Conservation (phyloP, 2,113 vertebrate species). For the Mugil cephalus region DNA sequence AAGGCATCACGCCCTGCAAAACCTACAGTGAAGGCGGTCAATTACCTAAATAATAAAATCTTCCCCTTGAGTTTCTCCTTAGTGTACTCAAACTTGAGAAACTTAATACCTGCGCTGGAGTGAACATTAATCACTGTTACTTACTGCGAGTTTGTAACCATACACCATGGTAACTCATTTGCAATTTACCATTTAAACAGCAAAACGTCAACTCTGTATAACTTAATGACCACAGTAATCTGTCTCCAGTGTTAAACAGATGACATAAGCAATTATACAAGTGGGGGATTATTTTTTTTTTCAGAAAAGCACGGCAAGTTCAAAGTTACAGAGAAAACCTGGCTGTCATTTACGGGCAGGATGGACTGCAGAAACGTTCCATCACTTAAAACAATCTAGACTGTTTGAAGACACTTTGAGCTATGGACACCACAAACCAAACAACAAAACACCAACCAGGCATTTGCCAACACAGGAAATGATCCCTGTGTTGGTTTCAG, state of each 20-base stretch:
- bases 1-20: background rate
- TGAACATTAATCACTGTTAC: background rate
- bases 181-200: background rate
- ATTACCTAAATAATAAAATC: background rate
- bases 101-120: background rate
- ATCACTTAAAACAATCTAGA: background rate
- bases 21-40: background rate
- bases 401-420: background rate
- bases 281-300: too few relatives aligned
- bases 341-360: too few relatives aligned
- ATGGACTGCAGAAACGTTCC: background rate
- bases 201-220: background rate
- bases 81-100: too few relatives aligned
- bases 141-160: background rate
- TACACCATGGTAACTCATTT: background rate
- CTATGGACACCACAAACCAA: background rate
- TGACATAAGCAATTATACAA: too few relatives aligned
- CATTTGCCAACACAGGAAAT: background rate
- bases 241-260: too few relatives aligned
- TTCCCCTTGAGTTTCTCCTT: conserved; percentile 1
- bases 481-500: background rate
- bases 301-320: background rate
- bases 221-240: background rate
- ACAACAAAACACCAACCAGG: background rate
- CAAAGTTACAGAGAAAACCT: background rate